Evolutionary conservation across 2,797 vertebrate species (phyloP).

Genomic region (Molossus alvarezi): DNA sequence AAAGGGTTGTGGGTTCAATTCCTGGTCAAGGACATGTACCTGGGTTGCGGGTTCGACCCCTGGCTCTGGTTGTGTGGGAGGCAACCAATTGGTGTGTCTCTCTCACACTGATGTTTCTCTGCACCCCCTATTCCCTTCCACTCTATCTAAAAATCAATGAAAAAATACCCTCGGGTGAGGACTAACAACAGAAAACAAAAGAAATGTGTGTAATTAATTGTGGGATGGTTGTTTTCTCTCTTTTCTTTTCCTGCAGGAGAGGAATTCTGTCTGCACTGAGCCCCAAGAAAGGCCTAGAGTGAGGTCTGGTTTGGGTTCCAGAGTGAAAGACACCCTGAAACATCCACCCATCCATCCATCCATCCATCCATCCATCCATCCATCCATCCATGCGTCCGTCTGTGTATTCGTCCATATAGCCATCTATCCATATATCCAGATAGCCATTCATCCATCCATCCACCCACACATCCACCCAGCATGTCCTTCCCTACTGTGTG

Average conservation of each 20-base stretch:
- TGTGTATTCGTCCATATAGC: neutral
- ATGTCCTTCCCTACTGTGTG: neutral
- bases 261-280: neutral
- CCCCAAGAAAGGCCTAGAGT: neutral
- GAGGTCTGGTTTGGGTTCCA: neutral
- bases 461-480: too few relatives aligned
- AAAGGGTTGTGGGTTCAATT: too few relatives aligned
- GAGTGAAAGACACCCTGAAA: neutral
- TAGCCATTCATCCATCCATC: neutral
- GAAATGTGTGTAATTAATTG: constrained; percentile 84
- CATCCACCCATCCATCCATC: neutral
- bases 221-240: constrained; percentile 63
- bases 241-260: constrained; percentile 28
- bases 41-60: too few relatives aligned
- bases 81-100: too few relatives aligned
- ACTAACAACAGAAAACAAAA: neutral
- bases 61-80: too few relatives aligned
- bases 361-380: neutral
- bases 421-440: neutral
- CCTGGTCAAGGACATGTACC: too few relatives aligned
- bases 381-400: too few relatives aligned
- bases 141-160: too few relatives aligned
- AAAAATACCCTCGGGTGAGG: too few relatives aligned
- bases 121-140: too few relatives aligned
- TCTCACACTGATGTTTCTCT: too few relatives aligned